Base-by-base conservation (phyloP, 2,888 invertebrate species). In the Xestoiulus laeticollis region DNA sequence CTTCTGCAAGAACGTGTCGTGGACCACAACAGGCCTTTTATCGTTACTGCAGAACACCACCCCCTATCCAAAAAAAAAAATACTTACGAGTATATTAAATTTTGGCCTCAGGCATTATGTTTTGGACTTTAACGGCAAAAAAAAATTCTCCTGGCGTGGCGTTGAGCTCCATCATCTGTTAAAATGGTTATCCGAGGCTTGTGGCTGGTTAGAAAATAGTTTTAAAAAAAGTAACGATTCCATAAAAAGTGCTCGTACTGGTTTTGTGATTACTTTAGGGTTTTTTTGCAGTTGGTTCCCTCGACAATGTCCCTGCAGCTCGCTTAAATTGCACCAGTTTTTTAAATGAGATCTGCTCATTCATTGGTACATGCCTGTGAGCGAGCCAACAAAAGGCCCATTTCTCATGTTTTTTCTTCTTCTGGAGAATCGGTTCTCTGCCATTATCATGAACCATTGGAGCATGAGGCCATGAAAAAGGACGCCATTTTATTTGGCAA, bases 241-340 rank as follows among this genome's bases (percentile, higher is more conserved):
- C 78, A 78, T 78, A 78, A 78, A 78, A 78, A 78, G 78, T 78
- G 78, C 78, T 78, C 78, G 78, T 78, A 78, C 78, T 78, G 78
- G 30, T 78, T 78, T 78, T 2, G 78, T 78, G 78, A 78, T 78
- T 78, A 78, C 30, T 3, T 30, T 78, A n/a, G n/a, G n/a, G n/a
- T 78, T 78, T 68, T 78, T 78, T 30, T 14, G 48, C 48, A 19
- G 48, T 30, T 16, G 78, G 30, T 78, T 78, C 78, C 16, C 78
- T 78, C 26, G 26, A 16, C 30, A 12, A 26, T 12, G 68, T 10
- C 68, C n/a, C 26, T 68, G 68, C 26, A 68, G 26, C 14, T 30
- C 78, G 16, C 78, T 78, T 32, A 78, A 78, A 78, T 78, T 78
- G 78, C 78, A 78, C 78, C 78, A 78, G 30, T 78, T 78, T 78